Percentiles rank a stretch among this genome's conserved stretches.
Conservation (phyloP, 2,888 invertebrate genomes). For the Himalopsyche anomala region DNA sequence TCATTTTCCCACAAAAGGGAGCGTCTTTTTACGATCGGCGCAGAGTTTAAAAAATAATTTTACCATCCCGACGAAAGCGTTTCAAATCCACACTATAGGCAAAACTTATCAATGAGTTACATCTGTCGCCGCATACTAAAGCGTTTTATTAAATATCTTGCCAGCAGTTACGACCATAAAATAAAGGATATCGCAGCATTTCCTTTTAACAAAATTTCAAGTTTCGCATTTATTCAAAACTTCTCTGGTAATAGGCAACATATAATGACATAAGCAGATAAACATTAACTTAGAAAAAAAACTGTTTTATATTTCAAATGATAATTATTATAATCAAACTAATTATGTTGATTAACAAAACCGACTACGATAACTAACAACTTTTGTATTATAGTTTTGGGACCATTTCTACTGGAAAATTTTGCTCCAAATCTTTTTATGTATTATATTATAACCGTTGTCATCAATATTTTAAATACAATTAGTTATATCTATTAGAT, state of each 20-base stretch:
- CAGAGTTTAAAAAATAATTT: neutral
- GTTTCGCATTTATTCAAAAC: neutral
- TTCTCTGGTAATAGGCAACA: neutral
- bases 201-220: neutral
- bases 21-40: neutral
- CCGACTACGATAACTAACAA: too few relatives aligned
- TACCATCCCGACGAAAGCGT: neutral
- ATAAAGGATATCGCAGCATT: neutral
- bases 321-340: too few relatives aligned
- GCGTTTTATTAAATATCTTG: slow-evolving; percentile 11
- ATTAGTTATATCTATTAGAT: too few relatives aligned
- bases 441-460: too few relatives aligned
- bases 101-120: slow-evolving; percentile 19
- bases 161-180: neutral
- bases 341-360: too few relatives aligned
- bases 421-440: too few relatives aligned
- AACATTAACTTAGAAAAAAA: too few relatives aligned
- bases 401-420: too few relatives aligned
- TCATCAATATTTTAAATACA: too few relatives aligned
- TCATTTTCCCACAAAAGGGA: neutral
- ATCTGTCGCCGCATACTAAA: slow-evolving; percentile 9
- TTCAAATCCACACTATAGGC: neutral
- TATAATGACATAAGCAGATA: neutral
- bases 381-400: too few relatives aligned
- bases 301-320: too few relatives aligned